Evolutionary conservation across 2,888 invertebrate genomes (phyloP).

Genomic region (Leucozona laternaria): DNA sequence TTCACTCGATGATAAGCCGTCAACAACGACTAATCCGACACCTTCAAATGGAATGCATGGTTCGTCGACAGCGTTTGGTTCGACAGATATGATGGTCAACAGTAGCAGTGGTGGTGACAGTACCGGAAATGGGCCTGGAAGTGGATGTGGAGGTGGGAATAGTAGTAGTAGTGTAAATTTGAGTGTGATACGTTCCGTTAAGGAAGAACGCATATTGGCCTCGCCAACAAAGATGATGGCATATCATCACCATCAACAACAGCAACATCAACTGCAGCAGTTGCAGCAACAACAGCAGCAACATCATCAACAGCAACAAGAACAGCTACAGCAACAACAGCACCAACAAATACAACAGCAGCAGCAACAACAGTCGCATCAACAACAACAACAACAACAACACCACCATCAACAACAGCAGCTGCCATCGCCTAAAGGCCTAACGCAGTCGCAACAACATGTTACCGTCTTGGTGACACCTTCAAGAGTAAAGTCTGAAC

Average conservation of each 20-base stretch:
- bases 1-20: conserved; percentile 82
- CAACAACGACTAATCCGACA: conserved; percentile 79
- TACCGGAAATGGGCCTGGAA: conserved; percentile 64
- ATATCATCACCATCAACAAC: conserved; percentile 80
- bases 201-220: conserved; percentile 82
- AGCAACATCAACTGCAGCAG: conserved; percentile 77
- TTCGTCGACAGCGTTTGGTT: conserved; percentile 48
- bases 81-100: conserved; percentile 51
- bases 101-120: conserved; percentile 60
- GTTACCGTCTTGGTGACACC: conserved; percentile 85
- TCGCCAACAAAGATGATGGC: conserved; percentile 82
- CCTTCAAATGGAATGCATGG: conserved; percentile 79
- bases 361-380: conserved; percentile 77
- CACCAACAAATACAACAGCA: conserved; percentile 78
- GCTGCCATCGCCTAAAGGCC: conserved; percentile 78
- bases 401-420: conserved; percentile 82
- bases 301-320: conserved; percentile 77
- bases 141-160: conserved; percentile 54
- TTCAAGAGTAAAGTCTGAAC: conserved; percentile 84
- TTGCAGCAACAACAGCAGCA: conserved; percentile 76
- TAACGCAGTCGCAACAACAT: conserved; percentile 81
- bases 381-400: conserved; percentile 77
- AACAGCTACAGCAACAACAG: conserved; percentile 79
- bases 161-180: conserved; percentile 77
- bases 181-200: conserved; percentile 83